These are phyloP conservation scores for Aphis gossypii DNA, from an alignment of 1,140 invertebrate genomes.

Conservation along the genomic window DNA sequence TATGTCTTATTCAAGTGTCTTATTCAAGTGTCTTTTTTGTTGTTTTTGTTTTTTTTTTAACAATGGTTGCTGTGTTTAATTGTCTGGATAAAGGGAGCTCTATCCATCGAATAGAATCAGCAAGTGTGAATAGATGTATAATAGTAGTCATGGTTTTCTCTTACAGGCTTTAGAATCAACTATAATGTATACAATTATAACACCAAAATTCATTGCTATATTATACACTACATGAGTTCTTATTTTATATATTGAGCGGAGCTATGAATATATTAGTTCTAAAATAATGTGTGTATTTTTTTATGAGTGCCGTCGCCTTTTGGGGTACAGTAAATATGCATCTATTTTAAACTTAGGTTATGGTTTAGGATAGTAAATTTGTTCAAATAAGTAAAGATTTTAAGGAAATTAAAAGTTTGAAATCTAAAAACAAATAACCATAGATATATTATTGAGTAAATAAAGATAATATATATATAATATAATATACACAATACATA, in stretches of 20 bases:
- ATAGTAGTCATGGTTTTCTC: not conserved
- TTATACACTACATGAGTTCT: not conserved
- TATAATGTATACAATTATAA: not conserved
- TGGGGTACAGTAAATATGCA: not conserved
- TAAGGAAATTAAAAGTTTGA: not conserved
- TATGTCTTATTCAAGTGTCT: not conserved
- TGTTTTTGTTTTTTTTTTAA: not conserved
- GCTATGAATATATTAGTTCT: not conserved
- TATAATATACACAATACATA: too few relatives aligned
- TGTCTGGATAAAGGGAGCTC: too few relatives aligned
- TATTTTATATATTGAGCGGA: not conserved
- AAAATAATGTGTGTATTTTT: not conserved
- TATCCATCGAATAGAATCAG: not conserved
- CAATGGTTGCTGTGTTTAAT: not conserved
- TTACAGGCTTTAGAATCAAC: not conserved
- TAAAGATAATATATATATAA: not conserved
- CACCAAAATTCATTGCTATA: not conserved
- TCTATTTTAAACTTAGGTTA: not conserved
- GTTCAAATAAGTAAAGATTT: not conserved
- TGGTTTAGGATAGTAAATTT: not conserved
- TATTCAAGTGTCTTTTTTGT: not conserved
- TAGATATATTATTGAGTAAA: not conserved
- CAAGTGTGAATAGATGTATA: not conserved
- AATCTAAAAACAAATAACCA: not conserved
- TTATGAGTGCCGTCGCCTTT: not conserved